phyloP scores from a whole-genome alignment of 1,140 invertebrate genomes.

The Eumaeus atala region DNA sequence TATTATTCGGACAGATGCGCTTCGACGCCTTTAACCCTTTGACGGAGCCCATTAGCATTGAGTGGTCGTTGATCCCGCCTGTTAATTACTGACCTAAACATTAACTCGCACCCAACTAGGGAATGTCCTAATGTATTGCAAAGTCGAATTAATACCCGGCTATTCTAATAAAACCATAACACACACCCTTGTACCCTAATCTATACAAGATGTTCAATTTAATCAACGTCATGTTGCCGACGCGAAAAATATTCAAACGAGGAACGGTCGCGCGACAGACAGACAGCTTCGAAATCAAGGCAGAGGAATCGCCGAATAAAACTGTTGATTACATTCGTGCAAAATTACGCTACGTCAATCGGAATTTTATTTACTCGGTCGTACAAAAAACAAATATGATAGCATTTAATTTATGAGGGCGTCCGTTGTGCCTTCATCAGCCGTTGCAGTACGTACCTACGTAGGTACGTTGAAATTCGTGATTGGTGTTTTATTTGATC shows the following conservation, averaged over 20 bases:
- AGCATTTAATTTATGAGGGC: constrained; percentile 66
- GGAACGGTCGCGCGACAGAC: constrained; percentile 43
- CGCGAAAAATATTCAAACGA: constrained; percentile 61
- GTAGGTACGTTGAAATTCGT: constrained; percentile 32
- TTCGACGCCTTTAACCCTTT: constrained; percentile 63
- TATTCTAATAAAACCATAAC: constrained; percentile 2
- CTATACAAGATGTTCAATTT: constrained; percentile 40
- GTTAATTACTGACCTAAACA: constrained; percentile 62
- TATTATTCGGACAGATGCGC: constrained; percentile 66
- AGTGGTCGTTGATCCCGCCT: constrained; percentile 59
- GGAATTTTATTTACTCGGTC: constrained; percentile 65
- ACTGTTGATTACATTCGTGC: constrained; percentile 64
- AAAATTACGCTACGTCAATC: constrained; percentile 64
- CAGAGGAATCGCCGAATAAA: constrained; percentile 63
- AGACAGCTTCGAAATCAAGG: constrained; percentile 53
- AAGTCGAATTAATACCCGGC: constrained; percentile 11
- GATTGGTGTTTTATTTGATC: constrained; percentile 44
- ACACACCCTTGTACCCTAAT: constrained; percentile 24
- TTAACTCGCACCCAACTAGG: constrained; percentile 38
- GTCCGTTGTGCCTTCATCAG: constrained; percentile 38
- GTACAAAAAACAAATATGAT: constrained; percentile 69
- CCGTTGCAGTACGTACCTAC: constrained; percentile 16
- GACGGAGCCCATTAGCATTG: constrained; percentile 65
- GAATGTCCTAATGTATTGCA: constrained; percentile 15
- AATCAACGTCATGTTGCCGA: constrained; percentile 50